These are phyloP conservation scores for Limosa lapponica DNA, from an alignment of 2,797 vertebrate genomes.

Conservation along the genomic window DNA sequence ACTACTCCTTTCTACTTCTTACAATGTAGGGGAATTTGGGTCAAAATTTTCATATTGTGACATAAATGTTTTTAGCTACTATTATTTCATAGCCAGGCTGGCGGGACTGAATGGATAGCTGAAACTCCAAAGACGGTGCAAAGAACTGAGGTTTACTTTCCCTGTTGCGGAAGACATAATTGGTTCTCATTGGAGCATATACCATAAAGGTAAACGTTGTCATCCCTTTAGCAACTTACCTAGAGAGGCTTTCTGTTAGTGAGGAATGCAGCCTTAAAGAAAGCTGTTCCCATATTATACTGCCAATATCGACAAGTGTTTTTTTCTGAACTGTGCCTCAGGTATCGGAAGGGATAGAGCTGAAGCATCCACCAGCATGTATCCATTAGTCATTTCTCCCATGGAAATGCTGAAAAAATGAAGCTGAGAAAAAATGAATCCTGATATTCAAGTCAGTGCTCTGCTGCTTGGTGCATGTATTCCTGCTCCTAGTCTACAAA, in stretches of 20 bases:
- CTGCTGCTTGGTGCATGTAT: background rate
- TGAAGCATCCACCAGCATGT: background rate
- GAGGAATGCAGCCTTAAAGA: background rate
- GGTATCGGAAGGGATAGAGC: background rate
- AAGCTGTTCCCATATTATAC: background rate
- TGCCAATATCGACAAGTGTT: background rate
- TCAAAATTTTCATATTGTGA: background rate
- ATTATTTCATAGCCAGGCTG: background rate
- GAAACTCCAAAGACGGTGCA: background rate
- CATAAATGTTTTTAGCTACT: background rate
- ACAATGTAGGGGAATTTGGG: background rate
- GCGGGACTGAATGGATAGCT: background rate
- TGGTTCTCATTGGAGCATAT: background rate
- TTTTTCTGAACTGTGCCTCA: background rate
- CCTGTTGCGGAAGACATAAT: background rate
- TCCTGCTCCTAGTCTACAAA: background rate
- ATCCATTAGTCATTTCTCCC: background rate
- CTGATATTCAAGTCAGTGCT: background rate
- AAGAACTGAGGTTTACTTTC: background rate
- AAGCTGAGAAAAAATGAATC: background rate
- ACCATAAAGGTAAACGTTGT: background rate
- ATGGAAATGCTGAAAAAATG: background rate
- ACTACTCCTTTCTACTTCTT: background rate
- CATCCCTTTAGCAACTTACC: background rate
- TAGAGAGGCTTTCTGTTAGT: background rate